Evolutionary conservation across 2,888 invertebrate species (phyloP).

Genomic region (Drosophila suboccidentalis): DNA sequence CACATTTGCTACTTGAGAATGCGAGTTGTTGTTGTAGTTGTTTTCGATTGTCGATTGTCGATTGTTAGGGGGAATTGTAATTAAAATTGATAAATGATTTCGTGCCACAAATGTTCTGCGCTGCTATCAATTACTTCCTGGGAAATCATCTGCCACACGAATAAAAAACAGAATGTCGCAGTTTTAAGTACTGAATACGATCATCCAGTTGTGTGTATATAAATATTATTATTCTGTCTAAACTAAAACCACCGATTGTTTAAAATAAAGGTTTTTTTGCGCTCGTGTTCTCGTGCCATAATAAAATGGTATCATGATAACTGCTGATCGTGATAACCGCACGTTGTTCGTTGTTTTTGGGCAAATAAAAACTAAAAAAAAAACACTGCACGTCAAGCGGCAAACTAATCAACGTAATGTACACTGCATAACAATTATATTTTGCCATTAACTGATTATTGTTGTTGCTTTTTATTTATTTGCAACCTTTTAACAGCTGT

Average conservation of each 20-base stretch:
- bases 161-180: not conserved
- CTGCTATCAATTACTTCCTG: slow-evolving; percentile 68
- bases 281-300: slow-evolving; percentile 3
- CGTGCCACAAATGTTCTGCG: slow-evolving; percentile 62
- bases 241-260: too few relatives aligned
- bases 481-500: too few relatives aligned
- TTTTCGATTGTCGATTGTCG: slow-evolving; percentile 8
- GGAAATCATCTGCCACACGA: slow-evolving; percentile 42
- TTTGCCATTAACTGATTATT: slow-evolving; percentile 38
- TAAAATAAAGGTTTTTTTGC: slow-evolving; percentile 2
- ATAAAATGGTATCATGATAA: slow-evolving; percentile 31
- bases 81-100: slow-evolving; percentile 75
- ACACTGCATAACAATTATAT: slow-evolving; percentile 16
- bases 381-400: not conserved
- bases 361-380: too few relatives aligned
- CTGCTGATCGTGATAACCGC: slow-evolving; percentile 19
- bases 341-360: slow-evolving; percentile 2
- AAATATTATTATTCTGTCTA: not conserved
- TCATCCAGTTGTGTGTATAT: not conserved
- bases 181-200: not conserved
- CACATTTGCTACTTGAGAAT: slow-evolving; percentile 14
- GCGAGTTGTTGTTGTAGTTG: not conserved
- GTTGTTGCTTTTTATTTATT: too few relatives aligned
- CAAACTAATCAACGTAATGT: slow-evolving; percentile 38
- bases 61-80: slow-evolving; percentile 53